A percentile compares a stretch with the other conserved stretches of the same genome.
Conservation (phyloP, 1,140 invertebrate genomes). For the Bombus pyrosoma region DNA sequence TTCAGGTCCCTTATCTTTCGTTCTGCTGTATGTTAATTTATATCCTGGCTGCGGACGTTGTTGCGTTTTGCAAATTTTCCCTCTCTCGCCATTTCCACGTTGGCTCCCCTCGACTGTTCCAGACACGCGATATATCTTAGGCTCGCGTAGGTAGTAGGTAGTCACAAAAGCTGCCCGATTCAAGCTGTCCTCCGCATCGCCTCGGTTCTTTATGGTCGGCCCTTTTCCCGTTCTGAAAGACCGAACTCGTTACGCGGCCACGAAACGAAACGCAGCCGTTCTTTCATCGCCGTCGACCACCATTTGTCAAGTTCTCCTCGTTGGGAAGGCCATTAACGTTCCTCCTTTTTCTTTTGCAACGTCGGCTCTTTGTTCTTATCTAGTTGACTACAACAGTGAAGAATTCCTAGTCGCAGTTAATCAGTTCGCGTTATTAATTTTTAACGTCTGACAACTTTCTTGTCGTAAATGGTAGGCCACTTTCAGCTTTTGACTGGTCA, state of each 20-base stretch:
- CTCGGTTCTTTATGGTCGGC: slow-evolving; percentile 18
- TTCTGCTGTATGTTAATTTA: not conserved
- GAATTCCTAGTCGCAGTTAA: not conserved
- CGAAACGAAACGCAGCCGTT: slow-evolving; percentile 42
- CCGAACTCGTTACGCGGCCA: slow-evolving; percentile 37
- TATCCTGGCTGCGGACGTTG: not conserved
- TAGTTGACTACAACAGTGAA: slow-evolving; percentile 28
- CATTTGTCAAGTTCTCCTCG: slow-evolving; percentile 46
- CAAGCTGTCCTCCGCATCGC: slow-evolving; percentile 17
- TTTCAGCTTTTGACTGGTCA: not conserved
- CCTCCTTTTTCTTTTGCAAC: slow-evolving; percentile 38
- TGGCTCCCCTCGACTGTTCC: not conserved
- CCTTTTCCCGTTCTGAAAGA: slow-evolving; percentile 12
- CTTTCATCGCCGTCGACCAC: slow-evolving; percentile 48
- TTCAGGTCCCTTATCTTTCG: not conserved
- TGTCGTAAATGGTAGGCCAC: not conserved
- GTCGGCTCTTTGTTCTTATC: slow-evolving; percentile 45
- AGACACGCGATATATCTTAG: slow-evolving; percentile 22
- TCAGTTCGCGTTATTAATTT: slow-evolving; percentile 27
- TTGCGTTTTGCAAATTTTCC: slow-evolving; percentile 1
- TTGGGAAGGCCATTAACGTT: slow-evolving; percentile 45
- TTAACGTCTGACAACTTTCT: not conserved
- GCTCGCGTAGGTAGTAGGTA: not conserved
- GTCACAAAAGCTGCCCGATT: slow-evolving; percentile 13
- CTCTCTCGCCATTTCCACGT: not conserved